Conservation (phyloP, 1,140 invertebrate species). For the Drosophila micromelanica region DNA sequence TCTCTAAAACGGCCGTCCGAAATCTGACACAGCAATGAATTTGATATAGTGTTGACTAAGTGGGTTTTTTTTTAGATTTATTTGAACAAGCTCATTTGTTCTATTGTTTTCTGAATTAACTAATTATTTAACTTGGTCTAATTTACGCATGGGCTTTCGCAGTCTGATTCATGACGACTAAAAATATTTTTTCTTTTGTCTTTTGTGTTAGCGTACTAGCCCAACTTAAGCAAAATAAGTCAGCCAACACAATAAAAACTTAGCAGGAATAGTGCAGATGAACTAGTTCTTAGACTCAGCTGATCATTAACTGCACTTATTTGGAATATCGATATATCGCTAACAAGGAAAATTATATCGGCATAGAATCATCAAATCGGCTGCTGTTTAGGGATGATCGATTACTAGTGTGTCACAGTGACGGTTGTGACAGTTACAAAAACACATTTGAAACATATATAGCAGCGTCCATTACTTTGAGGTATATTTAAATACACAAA, state of each 20-base stretch:
- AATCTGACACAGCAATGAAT: slow-evolving; percentile 7
- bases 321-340: slow-evolving; percentile 2
- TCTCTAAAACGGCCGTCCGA: background rate
- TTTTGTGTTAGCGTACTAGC: background rate
- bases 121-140: background rate
- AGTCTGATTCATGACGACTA: background rate
- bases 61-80: background rate
- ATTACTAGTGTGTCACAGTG: too few species aligned
- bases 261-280: background rate
- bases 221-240: background rate
- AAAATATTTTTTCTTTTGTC: background rate
- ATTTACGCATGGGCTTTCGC: background rate
- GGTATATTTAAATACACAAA: too few species aligned
- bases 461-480: too few species aligned
- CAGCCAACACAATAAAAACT: background rate
- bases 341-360: slow-evolving; percentile 10
- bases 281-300: slow-evolving; percentile 24
- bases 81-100: slow-evolving; percentile 17
- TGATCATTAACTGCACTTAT: slow-evolving; percentile 13
- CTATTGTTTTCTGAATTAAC: background rate
- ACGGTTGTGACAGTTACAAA: too few species aligned
- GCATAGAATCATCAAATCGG: slow-evolving; percentile 10
- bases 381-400: background rate
- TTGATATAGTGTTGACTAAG: slow-evolving; percentile 29
- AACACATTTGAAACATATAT: too few species aligned